Conservation (phyloP, 2,797 vertebrate genomes). For the Pipistrellus nathusii region DNA sequence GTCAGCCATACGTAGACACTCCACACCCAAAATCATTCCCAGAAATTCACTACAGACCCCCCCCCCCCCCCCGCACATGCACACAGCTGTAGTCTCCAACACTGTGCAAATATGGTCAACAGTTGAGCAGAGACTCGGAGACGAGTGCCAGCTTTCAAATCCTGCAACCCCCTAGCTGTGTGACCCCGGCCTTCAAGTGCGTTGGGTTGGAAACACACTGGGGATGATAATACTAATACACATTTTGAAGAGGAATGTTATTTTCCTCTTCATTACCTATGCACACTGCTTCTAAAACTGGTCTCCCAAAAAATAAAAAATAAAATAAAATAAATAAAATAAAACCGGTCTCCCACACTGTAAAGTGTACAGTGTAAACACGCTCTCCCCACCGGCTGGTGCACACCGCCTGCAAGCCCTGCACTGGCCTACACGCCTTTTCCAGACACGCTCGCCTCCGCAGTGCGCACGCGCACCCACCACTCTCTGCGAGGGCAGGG, state of each 20-base stretch:
- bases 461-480: conserved; percentile 58
- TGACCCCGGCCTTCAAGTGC: background rate
- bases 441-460: background rate
- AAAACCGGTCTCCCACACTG: background rate
- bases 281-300: background rate
- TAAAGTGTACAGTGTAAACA: background rate
- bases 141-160: background rate
- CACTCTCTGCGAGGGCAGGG: background rate
- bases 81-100: background rate
- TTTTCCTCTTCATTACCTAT: background rate
- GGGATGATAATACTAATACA: background rate
- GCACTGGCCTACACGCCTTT: accelerated
- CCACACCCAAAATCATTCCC: background rate
- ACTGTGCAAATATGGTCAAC: background rate
- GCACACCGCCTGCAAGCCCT: background rate
- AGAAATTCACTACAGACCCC: background rate
- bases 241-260: background rate
- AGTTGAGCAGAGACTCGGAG: background rate
- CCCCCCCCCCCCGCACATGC: background rate
- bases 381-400: accelerated
- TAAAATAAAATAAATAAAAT: background rate
- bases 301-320: background rate
- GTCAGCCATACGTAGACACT: background rate
- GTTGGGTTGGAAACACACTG: background rate
- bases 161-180: background rate